Percentiles rank a stretch among this genome's conserved stretches.
phyloP scores from a whole-genome alignment of 30 jellyfish, hydroid and myxozoan genomes.

The Hydractinia echinata region DNA sequence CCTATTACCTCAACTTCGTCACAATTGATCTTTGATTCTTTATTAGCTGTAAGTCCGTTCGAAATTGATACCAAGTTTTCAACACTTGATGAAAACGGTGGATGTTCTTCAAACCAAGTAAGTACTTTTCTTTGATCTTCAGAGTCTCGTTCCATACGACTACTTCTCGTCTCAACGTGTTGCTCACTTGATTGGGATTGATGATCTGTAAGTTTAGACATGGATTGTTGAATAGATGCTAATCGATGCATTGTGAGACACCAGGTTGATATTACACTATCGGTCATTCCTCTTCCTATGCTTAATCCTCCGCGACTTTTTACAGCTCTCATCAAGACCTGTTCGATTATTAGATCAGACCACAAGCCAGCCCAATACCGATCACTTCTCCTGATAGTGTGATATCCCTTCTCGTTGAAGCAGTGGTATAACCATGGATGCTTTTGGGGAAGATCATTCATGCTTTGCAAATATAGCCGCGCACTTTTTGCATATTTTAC shows the following conservation, averaged over 20 bases:
- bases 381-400: constrained; percentile 15
- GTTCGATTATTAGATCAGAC: constrained; percentile 54
- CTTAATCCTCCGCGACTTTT: constrained; percentile 49
- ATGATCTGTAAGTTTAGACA: constrained; percentile 39
- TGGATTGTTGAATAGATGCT: constrained; percentile 37
- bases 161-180: too few relatives aligned
- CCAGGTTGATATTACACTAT: constrained; percentile 28
- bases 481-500: constrained; percentile 41
- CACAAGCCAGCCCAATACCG: constrained; percentile 51
- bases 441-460: constrained; percentile 35
- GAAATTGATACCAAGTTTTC: too few relatives aligned
- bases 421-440: constrained; percentile 35
- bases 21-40: too few relatives aligned
- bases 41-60: too few relatives aligned
- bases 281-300: constrained; percentile 50
- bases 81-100: too few relatives aligned
- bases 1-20: too few relatives aligned
- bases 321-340: constrained; percentile 47
- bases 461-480: constrained; percentile 40
- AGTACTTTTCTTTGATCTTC: too few relatives aligned
- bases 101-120: too few relatives aligned
- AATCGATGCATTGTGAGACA: not conserved
- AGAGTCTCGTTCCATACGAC: too few relatives aligned
- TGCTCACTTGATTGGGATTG: too few relatives aligned
- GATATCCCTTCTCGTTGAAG: constrained; percentile 26